Percentiles rank a stretch among this genome's conserved stretches.
Conservation (phyloP, 2,797 vertebrate species). For the Meda fulgida region DNA sequence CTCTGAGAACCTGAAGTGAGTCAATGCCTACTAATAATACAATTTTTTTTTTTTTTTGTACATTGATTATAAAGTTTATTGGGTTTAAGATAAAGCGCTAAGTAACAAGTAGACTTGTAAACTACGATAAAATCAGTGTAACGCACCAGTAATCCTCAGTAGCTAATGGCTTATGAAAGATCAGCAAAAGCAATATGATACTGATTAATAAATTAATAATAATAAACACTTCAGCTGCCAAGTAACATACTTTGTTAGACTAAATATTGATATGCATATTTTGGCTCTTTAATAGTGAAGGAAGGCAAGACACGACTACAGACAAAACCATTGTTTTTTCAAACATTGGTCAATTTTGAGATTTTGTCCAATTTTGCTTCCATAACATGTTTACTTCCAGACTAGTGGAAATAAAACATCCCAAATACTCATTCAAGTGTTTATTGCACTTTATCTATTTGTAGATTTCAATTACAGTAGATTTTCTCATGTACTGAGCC, state of each 20-base stretch:
- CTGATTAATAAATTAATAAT: not conserved
- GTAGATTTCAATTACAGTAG: no score
- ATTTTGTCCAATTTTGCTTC: not conserved
- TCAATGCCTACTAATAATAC: not conserved
- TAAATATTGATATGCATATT: not conserved
- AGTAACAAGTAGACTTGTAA: not conserved
- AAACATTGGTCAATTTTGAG: no score
- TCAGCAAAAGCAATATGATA: not conserved
- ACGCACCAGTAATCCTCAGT: not conserved
- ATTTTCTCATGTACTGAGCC: no score
- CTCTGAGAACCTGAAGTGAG: slow-evolving; percentile 97
- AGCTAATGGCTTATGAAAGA: not conserved
- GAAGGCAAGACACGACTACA: no score
- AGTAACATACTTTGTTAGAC: not conserved
- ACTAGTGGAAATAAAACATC: no score
- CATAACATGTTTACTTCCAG: not conserved
- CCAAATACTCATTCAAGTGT: no score
- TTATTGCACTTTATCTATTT: no score
- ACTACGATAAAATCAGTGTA: not conserved
- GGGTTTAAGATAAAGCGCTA: not conserved
- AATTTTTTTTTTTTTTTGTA: not conserved
- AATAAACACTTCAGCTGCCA: not conserved
- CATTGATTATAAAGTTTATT: not conserved
- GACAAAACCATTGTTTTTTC: not conserved
- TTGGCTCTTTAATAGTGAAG: not conserved